phyloP scores from a whole-genome alignment of 2,888 invertebrate genomes.

The Andrena fulva region DNA sequence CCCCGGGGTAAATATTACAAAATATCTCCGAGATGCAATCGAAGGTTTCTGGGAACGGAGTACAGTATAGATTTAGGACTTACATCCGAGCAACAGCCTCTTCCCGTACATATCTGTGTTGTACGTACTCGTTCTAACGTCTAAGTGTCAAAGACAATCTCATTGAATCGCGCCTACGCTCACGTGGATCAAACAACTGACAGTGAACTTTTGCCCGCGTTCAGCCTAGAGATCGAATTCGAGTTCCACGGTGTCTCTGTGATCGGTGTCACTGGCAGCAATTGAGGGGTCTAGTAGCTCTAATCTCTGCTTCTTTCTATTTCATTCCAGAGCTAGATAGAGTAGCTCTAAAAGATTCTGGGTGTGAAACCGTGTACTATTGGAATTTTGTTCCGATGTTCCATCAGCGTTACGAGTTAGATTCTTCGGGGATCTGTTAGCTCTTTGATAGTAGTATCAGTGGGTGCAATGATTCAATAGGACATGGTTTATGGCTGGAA shows the following conservation, averaged over 20 bases:
- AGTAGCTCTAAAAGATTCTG: no score
- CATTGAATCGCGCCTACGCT: constrained; percentile 47
- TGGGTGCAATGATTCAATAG: no score
- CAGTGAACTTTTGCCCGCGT: not conserved
- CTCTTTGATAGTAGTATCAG: no score
- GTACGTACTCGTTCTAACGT: constrained; percentile 73
- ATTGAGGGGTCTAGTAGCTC: not conserved
- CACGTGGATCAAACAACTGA: constrained; percentile 51
- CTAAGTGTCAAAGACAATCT: constrained; percentile 75
- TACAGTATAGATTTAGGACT: constrained; percentile 19
- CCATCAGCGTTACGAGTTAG: no score
- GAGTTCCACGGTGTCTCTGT: not conserved
- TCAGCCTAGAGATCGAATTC: constrained; percentile 4
- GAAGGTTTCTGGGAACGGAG: not conserved
- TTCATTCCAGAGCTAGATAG: not conserved
- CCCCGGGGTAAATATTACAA: not conserved
- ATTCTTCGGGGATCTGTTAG: no score
- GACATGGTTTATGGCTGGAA: no score
- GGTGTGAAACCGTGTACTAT: no score
- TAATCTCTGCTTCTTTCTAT: not conserved
- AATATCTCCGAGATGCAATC: not conserved
- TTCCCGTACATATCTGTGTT: constrained; percentile 79
- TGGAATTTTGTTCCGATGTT: no score
- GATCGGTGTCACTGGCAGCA: not conserved
- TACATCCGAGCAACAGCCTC: constrained; percentile 73